A percentile compares a stretch with the other conserved stretches of the same genome.
These are phyloP conservation scores for Ceyx cyanopectus DNA, from an alignment of 2,113 vertebrate species.

Conservation along the genomic window DNA sequence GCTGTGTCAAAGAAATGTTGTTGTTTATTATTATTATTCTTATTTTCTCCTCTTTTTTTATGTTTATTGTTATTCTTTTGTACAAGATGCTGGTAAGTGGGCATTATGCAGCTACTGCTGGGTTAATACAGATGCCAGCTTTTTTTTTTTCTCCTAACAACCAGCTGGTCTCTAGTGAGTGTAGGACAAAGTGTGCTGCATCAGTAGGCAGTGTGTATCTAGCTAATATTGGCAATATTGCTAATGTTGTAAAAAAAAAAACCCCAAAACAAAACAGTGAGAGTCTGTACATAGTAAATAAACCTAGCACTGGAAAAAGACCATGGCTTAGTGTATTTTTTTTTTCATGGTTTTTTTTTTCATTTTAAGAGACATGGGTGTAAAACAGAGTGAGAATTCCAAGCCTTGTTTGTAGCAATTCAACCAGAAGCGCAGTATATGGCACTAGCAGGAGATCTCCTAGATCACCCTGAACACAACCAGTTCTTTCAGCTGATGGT, in stretches of 20 bases:
- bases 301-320: conserved; percentile 75
- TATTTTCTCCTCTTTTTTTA: neutral
- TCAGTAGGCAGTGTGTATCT: conserved; percentile 80
- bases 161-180: conserved; percentile 73
- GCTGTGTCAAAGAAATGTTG: conserved; percentile 73
- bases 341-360: conserved; percentile 67
- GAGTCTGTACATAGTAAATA: conserved; percentile 73
- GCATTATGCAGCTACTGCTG: conserved; percentile 80
- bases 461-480: conserved; percentile 76
- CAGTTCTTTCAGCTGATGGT: conserved; percentile 73
- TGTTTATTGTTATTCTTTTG: conserved; percentile 44
- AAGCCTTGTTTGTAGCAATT: conserved; percentile 79
- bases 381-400: conserved; percentile 76
- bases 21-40: neutral
- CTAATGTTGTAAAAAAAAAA: conserved; percentile 74
- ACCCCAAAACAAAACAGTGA: conserved; percentile 63
- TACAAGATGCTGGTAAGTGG: conserved; percentile 83
- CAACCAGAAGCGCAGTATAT: conserved; percentile 74
- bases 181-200: conserved; percentile 78
- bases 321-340: conserved; percentile 76
- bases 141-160: conserved; percentile 68
- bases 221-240: conserved; percentile 81
- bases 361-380: conserved; percentile 71
- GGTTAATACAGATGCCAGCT: conserved; percentile 70
- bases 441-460: conserved; percentile 75